Evolutionary conservation across 2,797 vertebrate species (phyloP).

Genomic region (Hipposideros larvatus): DNA sequence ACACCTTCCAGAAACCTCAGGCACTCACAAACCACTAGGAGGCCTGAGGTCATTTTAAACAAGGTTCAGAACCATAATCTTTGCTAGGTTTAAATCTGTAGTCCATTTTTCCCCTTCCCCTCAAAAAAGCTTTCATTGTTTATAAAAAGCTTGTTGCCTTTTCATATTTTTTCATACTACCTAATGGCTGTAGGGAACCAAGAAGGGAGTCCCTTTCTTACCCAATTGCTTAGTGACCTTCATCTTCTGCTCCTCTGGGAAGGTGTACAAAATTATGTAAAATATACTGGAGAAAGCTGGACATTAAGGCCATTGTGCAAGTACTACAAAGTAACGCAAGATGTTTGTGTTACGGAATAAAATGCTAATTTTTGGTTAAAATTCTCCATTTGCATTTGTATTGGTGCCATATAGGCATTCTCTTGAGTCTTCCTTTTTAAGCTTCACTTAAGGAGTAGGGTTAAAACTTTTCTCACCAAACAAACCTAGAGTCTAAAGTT

Average conservation of each 20-base stretch:
- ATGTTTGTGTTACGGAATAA: constrained; percentile 22
- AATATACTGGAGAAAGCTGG: constrained; percentile 23
- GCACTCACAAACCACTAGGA: background rate
- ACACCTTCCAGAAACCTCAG: background rate
- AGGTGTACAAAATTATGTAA: background rate
- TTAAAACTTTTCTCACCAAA: constrained; percentile 30
- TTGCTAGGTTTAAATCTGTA: background rate
- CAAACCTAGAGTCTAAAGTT: constrained; percentile 24
- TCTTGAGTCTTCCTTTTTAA: constrained; percentile 23
- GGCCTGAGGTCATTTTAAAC: background rate
- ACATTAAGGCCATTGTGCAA: background rate
- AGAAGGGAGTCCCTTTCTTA: background rate
- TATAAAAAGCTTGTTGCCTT: background rate
- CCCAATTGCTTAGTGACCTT: background rate
- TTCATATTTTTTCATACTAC: background rate
- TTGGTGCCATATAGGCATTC: background rate
- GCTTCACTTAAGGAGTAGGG: background rate
- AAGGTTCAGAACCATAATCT: background rate
- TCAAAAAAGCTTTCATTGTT: background rate
- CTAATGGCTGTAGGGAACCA: background rate
- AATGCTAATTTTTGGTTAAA: constrained; percentile 34
- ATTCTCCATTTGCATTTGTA: constrained; percentile 38
- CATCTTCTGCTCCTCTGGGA: background rate
- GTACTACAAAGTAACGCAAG: background rate
- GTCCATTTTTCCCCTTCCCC: background rate